Evolutionary conservation across 30 jellyfish, hydroid and myxozoan species (phyloP).

Genomic region (Aurelia sp.): DNA sequence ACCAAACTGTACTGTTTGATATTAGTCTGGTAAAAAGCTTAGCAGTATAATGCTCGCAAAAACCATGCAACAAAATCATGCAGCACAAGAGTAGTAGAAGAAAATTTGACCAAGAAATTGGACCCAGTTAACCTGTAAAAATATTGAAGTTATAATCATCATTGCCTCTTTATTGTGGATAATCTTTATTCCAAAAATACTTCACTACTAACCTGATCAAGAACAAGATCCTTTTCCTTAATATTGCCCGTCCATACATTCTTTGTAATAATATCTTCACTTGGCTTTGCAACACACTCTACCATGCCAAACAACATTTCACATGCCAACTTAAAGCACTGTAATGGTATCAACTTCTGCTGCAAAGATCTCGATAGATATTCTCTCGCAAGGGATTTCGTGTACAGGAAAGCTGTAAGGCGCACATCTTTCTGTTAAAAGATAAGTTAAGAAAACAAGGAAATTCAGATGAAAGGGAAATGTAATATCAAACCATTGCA

Average conservation of each 20-base stretch:
- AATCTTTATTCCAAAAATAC: neutral
- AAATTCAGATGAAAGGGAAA: too few species aligned
- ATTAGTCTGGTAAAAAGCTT: too few species aligned
- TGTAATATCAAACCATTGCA: too few species aligned
- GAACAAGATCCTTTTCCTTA: slow-evolving; percentile 28
- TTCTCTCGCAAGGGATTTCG: slow-evolving; percentile 40
- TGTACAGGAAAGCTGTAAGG: slow-evolving; percentile 45
- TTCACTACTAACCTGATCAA: slow-evolving; percentile 25
- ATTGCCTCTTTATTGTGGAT: neutral
- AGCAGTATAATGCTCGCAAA: too few species aligned
- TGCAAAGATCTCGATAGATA: slow-evolving; percentile 70
- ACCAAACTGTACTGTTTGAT: too few species aligned
- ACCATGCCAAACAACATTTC: slow-evolving; percentile 52
- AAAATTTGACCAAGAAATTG: too few species aligned
- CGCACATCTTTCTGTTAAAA: slow-evolving; percentile 58
- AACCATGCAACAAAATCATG: too few species aligned
- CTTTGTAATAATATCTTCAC: slow-evolving; percentile 34
- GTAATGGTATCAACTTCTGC: slow-evolving; percentile 44
- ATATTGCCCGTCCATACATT: slow-evolving; percentile 23
- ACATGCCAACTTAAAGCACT: slow-evolving; percentile 64
- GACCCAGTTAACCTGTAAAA: too few species aligned
- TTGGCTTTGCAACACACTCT: slow-evolving; percentile 64
- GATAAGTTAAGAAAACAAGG: too few species aligned
- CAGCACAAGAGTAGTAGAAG: too few species aligned
- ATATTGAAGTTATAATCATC: neutral